A percentile compares a stretch with the other conserved stretches of the same genome.
These are phyloP conservation scores for Leucosticte australis DNA, from an alignment of 2,113 vertebrate species.

Conservation along the genomic window DNA sequence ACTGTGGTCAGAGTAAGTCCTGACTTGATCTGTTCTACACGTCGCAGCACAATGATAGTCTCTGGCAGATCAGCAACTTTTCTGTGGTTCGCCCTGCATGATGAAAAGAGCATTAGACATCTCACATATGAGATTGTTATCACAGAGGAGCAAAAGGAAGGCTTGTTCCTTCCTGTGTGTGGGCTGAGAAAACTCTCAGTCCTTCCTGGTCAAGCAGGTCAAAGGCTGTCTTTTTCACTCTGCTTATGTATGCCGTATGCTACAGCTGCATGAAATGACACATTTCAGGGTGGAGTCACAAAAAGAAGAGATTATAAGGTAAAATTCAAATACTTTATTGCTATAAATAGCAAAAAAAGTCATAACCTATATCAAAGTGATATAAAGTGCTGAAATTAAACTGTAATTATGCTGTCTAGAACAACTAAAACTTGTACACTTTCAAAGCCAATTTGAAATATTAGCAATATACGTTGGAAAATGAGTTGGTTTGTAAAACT, in stretches of 20 bases:
- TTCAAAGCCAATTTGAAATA: not conserved
- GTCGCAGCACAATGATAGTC: not conserved
- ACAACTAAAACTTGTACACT: not conserved
- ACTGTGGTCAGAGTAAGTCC: not conserved
- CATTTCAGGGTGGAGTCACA: not conserved
- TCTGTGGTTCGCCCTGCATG: not conserved
- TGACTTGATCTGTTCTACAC: not conserved
- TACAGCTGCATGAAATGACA: not conserved
- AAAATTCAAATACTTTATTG: not conserved
- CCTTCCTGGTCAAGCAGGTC: not conserved
- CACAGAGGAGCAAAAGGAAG: not conserved
- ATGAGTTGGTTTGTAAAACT: not conserved
- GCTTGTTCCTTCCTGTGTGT: conserved; percentile 23
- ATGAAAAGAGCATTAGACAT: not conserved
- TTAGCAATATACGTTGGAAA: not conserved
- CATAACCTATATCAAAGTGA: not conserved
- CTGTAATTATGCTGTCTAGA: not conserved
- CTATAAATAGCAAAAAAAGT: not conserved
- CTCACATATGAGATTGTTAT: not conserved
- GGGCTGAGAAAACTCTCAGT: not conserved
- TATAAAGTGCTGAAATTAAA: not conserved
- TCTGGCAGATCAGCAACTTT: not conserved
- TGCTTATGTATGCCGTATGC: not conserved
- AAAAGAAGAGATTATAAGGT: not conserved
- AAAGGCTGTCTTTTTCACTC: not conserved